Percentiles rank a stretch among this genome's conserved stretches.
phyloP scores from a whole-genome alignment of 2,888 invertebrate species.

The Limnephilus rhombicus region DNA sequence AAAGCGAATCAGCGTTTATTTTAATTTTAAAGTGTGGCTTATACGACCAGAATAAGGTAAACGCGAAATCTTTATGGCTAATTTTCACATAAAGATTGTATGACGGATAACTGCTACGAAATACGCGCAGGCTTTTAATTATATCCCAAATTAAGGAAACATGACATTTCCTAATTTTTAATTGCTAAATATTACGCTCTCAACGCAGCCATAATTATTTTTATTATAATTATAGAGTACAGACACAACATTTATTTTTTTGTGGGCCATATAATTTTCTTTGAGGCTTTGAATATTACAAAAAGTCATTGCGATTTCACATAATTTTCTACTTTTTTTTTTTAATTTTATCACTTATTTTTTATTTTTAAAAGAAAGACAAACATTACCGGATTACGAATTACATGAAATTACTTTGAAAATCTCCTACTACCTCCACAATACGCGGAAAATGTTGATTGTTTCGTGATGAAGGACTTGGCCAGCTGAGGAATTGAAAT shows the following conservation, averaged over 20 bases:
- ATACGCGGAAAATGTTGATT: too few relatives aligned
- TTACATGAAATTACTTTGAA: too few relatives aligned
- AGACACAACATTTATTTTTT: background rate
- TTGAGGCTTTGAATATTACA: too few relatives aligned
- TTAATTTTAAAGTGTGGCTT: slow-evolving; percentile 42
- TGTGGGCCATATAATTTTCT: background rate
- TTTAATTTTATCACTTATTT: too few relatives aligned
- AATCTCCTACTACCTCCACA: too few relatives aligned
- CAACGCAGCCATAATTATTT: background rate
- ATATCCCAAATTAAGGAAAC: background rate
- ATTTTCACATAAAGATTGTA: slow-evolving; percentile 28
- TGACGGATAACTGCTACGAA: background rate
- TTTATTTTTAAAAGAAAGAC: too few relatives aligned
- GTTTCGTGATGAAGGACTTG: too few relatives aligned
- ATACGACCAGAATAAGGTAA: slow-evolving; percentile 17
- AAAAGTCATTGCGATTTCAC: background rate
- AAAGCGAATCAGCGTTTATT: slow-evolving; percentile 45
- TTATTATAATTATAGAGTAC: background rate
- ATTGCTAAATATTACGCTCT: background rate
- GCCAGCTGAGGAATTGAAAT: too few relatives aligned
- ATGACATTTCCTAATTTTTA: background rate
- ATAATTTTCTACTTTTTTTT: too few relatives aligned
- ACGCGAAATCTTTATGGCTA: slow-evolving; percentile 2
- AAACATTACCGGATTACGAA: too few relatives aligned
- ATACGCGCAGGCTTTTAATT: background rate